Conservation (phyloP, 2,113 vertebrate genomes). For the Chaenogobius annularis region DNA sequence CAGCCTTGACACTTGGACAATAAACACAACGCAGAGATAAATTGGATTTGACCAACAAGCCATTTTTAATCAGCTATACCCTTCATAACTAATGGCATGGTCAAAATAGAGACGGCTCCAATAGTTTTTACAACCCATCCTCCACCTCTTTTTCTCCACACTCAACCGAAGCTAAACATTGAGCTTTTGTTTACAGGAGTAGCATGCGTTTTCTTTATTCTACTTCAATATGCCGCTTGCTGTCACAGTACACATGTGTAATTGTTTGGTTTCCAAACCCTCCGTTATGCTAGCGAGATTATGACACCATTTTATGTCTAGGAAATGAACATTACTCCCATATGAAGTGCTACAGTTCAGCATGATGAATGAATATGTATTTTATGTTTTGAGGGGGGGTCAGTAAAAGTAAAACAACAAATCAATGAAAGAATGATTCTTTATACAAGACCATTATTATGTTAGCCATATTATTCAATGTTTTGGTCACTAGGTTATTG, state of each 20-base stretch:
- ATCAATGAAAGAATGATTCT: neutral
- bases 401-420: neutral
- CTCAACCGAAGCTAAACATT: too few relatives aligned
- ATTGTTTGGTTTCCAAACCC: too few relatives aligned
- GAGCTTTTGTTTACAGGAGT: too few relatives aligned
- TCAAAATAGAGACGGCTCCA: neutral
- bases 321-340: too few relatives aligned
- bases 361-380: too few relatives aligned
- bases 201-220: too few relatives aligned
- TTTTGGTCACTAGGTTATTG: neutral
- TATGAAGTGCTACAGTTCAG: too few relatives aligned
- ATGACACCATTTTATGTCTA: too few relatives aligned
- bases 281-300: too few relatives aligned
- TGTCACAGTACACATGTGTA: too few relatives aligned
- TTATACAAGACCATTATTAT: neutral
- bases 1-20: conserved; percentile 46
- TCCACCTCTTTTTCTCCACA: neutral
- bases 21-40: conserved; percentile 30
- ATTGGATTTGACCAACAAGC: conserved; percentile 25
- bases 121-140: neutral
- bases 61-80: conserved; percentile 2
- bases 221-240: too few relatives aligned
- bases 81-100: neutral
- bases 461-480: neutral
- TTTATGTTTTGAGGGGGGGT: too few relatives aligned